Evolutionary conservation across 2,888 invertebrate species (phyloP), one percentile per base, ranked within the genome.

Genomic region (Brenthis hecate): DNA sequence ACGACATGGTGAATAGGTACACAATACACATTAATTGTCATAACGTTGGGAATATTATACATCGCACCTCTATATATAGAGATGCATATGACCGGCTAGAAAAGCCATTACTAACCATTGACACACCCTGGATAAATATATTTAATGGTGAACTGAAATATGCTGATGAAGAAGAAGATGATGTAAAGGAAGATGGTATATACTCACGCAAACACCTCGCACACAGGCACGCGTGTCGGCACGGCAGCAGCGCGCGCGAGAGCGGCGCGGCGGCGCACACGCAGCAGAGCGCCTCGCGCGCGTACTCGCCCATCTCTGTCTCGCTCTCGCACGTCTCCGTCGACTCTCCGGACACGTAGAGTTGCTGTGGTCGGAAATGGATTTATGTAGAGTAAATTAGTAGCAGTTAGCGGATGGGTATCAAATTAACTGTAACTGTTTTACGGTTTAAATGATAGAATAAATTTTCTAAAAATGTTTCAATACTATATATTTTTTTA

Each of bases 211-310:
- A 95, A 82, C 97, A 98, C 57, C 95, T 93, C 32, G 95, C 95
- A 85, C 98, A 98, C 51, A 97, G 95, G 79, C 97, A 97, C 5
- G 97, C 97, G 88, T 98, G 97, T 19, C 96, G 93, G 91, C 97
- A 98, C 0, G 97, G 97, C 79, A 98, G 91, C 67, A 98, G 89
- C 51, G 97, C 97, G 74, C 97, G 94, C 0, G 96, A 96, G 65
- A 97, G 93, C 23, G 96, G 96, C 80, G 94, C 95, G 78, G 94
- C 94, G 79, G 97, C 96, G 89, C 98, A 98, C 77, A 97, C 97
- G 73, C 97, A 96, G 89, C 97, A 97, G 75, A 90, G 78, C 75
- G 90, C 89, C 58, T 82, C 84, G 70, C 80, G 73, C 71, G 76
- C 75, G 87, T 92, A 72, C 89, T 89, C 72, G 78, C 95, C 95